Percentiles rank a stretch among this genome's conserved stretches.
Evolutionary conservation across 2,888 invertebrate genomes (phyloP).

Genomic region (Tineola bisselliella): DNA sequence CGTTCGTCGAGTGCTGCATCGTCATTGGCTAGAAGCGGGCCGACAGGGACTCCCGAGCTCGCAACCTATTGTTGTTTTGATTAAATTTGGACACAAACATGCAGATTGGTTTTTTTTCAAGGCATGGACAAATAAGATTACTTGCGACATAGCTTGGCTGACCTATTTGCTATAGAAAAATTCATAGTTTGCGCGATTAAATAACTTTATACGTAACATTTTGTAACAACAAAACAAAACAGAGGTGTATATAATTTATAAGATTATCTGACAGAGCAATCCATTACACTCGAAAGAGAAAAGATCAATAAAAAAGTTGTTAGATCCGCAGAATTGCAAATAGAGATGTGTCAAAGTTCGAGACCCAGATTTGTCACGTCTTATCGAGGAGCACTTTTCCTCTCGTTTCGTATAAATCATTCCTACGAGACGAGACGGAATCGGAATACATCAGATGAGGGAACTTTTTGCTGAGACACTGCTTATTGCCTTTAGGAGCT

Average conservation of each 20-base stretch:
- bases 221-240: neutral
- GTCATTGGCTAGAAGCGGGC: neutral
- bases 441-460: constrained; percentile 30
- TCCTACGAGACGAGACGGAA: constrained; percentile 33
- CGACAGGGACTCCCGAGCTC: neutral
- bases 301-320: constrained; percentile 19
- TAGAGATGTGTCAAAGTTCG: constrained; percentile 25
- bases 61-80: constrained; percentile 53
- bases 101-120: constrained; percentile 31
- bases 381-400: constrained; percentile 30
- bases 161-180: neutral
- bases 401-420: constrained; percentile 37
- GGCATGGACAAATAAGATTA: neutral
- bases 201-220: too few relatives aligned
- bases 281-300: constrained; percentile 16
- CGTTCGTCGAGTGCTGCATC: constrained; percentile 8
- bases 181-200: too few relatives aligned
- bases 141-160: neutral
- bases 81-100: constrained; percentile 53
- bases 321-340: constrained; percentile 21
- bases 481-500: constrained; percentile 23
- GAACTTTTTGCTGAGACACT: constrained; percentile 26
- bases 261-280: constrained; percentile 8
- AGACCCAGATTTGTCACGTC: constrained; percentile 40
- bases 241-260: neutral